phyloP scores from a whole-genome alignment of 2,797 vertebrate genomes.

The Otolemur crassicaudatus region DNA sequence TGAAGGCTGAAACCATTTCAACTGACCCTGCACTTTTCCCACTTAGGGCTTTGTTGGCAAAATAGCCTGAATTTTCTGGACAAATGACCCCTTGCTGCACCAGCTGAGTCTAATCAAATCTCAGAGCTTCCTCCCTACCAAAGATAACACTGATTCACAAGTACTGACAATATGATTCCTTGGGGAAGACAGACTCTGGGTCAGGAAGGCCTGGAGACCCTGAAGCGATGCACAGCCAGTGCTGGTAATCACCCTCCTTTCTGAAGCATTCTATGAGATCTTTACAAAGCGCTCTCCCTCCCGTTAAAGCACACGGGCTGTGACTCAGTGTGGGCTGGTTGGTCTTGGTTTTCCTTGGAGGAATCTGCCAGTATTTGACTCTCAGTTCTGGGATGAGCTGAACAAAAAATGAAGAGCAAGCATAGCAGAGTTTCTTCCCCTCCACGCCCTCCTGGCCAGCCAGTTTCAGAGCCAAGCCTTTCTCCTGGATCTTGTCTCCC shows the following conservation, averaged over 20 bases:
- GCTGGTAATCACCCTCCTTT: background rate
- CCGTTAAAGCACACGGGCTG: background rate
- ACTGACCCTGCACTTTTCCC: slow-evolving; percentile 58
- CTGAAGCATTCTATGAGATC: background rate
- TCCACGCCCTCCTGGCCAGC: background rate
- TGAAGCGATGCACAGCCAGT: background rate
- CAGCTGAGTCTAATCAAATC: slow-evolving; percentile 82
- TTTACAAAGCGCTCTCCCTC: background rate
- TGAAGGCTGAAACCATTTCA: slow-evolving; percentile 79
- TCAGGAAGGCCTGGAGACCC: background rate
- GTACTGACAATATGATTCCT: background rate
- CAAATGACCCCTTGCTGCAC: slow-evolving; percentile 66
- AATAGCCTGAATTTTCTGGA: slow-evolving; percentile 69
- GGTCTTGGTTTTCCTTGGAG: background rate
- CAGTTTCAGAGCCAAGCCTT: background rate
- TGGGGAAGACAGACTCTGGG: background rate
- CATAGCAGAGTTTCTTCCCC: background rate
- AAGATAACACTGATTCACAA: slow-evolving; percentile 75
- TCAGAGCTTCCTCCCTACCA: slow-evolving; percentile 58
- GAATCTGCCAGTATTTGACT: background rate
- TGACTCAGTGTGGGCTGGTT: background rate
- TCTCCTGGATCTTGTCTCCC: background rate
- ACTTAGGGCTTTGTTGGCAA: slow-evolving; percentile 73
- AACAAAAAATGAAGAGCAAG: background rate
- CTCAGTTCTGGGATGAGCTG: background rate